phyloP scores from a whole-genome alignment of 1,140 invertebrate species.

The Drosophila setifemur region DNA sequence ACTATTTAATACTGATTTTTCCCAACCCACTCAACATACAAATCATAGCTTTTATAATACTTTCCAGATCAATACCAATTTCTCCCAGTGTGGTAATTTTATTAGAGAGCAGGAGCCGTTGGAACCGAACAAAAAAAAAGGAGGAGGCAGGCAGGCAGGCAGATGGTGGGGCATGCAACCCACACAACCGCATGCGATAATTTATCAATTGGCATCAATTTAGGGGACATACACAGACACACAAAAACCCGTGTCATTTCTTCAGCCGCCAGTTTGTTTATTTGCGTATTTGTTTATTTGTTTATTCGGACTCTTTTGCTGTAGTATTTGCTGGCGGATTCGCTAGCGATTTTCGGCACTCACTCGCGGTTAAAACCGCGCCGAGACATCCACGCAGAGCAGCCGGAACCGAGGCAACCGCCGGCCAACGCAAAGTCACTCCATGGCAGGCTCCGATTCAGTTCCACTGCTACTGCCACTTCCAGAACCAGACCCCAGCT shows the following conservation, averaged over 20 bases:
- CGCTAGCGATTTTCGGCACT: constrained; percentile 15
- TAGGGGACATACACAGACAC: constrained; percentile 43
- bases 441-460: background rate
- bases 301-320: constrained; percentile 44
- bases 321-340: too few species aligned
- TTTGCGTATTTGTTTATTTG: constrained; percentile 15
- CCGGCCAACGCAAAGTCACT: too few species aligned
- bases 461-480: too few species aligned
- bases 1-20: too few species aligned
- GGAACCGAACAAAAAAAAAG: constrained; percentile 13
- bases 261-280: constrained; percentile 31
- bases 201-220: constrained; percentile 81
- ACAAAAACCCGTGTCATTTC: constrained; percentile 54
- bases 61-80: background rate
- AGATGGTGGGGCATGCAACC: background rate
- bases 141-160: background rate
- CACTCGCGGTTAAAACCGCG: constrained; percentile 55
- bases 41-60: background rate
- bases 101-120: constrained; percentile 1
- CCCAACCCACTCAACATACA: too few species aligned
- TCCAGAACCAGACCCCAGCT: background rate
- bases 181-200: constrained; percentile 56
- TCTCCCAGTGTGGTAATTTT: constrained; percentile 7
- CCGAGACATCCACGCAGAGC: constrained; percentile 41
- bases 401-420: background rate